Percentiles rank a stretch among this genome's conserved stretches.
These are phyloP conservation scores for Hylia prasina DNA, from an alignment of 2,113 vertebrate genomes.

Conservation along the genomic window DNA sequence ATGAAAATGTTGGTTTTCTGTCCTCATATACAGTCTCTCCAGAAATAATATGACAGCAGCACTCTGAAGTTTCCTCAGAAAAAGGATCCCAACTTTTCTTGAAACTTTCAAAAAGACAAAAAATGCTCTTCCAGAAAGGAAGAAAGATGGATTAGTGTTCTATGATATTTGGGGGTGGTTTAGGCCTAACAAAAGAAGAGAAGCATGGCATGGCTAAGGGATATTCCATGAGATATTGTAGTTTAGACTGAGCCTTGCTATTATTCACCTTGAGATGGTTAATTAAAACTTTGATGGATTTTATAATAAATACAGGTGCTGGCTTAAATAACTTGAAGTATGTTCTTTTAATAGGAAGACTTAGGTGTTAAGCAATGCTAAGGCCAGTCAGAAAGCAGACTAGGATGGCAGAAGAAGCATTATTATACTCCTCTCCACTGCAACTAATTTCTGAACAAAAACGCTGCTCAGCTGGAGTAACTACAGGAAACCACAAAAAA, in stretches of 20 bases:
- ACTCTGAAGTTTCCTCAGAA: neutral
- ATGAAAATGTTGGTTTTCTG: neutral
- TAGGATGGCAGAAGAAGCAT: neutral
- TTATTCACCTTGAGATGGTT: neutral
- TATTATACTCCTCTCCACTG: neutral
- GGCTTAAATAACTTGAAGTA: neutral
- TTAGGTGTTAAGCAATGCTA: neutral
- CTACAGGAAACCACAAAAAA: neutral
- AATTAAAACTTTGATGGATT: neutral
- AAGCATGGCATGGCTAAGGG: neutral
- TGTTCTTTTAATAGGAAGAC: neutral
- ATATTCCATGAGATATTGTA: accelerated
- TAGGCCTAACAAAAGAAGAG: neutral
- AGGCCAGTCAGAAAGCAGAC: neutral
- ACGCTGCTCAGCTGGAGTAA: neutral
- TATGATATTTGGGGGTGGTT: neutral
- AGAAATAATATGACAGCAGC: neutral
- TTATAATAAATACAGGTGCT: neutral
- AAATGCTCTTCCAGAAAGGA: neutral
- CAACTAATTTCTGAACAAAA: neutral
- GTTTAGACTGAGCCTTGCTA: neutral
- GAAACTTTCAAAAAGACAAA: neutral
- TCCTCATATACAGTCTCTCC: neutral
- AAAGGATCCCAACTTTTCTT: neutral
- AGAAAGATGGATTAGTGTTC: neutral